Conservation (phyloP, 2,113 vertebrate species). For the Anhinga anhinga region DNA sequence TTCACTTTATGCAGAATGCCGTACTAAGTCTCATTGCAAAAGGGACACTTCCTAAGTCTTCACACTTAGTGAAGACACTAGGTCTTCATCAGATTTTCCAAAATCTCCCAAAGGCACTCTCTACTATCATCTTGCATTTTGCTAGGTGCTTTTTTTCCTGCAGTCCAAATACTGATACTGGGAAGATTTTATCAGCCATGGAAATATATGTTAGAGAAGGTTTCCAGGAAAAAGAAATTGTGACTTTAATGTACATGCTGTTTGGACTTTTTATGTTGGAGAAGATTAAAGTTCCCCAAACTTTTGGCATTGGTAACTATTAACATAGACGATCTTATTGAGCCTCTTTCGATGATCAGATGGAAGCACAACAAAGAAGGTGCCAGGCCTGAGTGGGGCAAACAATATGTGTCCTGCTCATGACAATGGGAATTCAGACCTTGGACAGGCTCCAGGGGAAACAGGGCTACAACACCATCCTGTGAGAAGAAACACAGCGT, state of each 20-base stretch:
- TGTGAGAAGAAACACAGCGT: background rate
- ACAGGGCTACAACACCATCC: background rate
- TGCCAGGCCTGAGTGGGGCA: background rate
- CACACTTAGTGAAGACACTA: background rate
- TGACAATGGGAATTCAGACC: background rate
- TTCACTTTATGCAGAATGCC: background rate
- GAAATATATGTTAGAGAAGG: background rate
- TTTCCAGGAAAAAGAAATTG: background rate
- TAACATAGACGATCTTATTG: background rate
- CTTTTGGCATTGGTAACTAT: background rate
- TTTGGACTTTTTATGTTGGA: background rate
- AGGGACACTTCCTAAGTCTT: background rate
- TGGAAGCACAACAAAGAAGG: background rate
- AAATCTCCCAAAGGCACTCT: background rate
- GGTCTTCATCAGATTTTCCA: background rate
- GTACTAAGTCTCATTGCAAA: background rate
- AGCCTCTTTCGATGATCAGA: background rate
- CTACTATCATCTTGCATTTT: background rate
- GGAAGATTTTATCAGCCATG: background rate
- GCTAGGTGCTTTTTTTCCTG: background rate
- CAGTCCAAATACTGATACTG: background rate
- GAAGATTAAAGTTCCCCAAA: background rate
- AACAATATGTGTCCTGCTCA: rapidly evolving
- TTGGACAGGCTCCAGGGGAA: background rate
- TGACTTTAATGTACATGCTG: background rate